phyloP scores from a whole-genome alignment of 2,113 vertebrate species.

The Anguilla japonica region DNA sequence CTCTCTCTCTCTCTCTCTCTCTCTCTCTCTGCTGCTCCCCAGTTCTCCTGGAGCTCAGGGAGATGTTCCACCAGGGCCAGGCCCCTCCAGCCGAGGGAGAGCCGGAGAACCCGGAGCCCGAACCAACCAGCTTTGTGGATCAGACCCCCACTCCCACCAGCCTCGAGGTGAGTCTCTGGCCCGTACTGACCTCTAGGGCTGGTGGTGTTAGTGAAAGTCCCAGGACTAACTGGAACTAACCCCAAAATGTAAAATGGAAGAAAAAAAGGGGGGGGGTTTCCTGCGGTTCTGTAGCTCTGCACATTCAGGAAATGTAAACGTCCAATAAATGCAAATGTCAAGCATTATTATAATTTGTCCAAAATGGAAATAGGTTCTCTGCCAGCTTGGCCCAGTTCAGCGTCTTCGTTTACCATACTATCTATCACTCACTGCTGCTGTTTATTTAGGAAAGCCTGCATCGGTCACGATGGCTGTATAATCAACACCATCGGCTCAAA shows the following conservation, averaged over 20 bases:
- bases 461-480: too few species aligned
- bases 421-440: not conserved
- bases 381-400: not conserved
- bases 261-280: not conserved
- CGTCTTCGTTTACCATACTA: not conserved
- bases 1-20: not conserved
- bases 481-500: too few species aligned
- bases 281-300: not conserved
- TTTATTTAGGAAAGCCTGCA: too few species aligned
- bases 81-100: constrained; percentile 50
- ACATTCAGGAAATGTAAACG: not conserved
- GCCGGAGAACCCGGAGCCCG: constrained; percentile 52
- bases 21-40: not conserved
- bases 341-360: not conserved
- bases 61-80: constrained; percentile 60
- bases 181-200: not conserved
- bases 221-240: not conserved
- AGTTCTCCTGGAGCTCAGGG: constrained; percentile 73
- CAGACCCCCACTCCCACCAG: constrained; percentile 71
- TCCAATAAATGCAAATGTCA: not conserved
- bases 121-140: constrained; percentile 50
- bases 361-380: not conserved
- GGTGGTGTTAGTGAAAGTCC: not conserved
- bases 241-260: not conserved
- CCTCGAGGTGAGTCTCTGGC: constrained; percentile 60